Evolutionary conservation across 2,113 vertebrate genomes (phyloP).

Genomic region (Nesogale talazaci): DNA sequence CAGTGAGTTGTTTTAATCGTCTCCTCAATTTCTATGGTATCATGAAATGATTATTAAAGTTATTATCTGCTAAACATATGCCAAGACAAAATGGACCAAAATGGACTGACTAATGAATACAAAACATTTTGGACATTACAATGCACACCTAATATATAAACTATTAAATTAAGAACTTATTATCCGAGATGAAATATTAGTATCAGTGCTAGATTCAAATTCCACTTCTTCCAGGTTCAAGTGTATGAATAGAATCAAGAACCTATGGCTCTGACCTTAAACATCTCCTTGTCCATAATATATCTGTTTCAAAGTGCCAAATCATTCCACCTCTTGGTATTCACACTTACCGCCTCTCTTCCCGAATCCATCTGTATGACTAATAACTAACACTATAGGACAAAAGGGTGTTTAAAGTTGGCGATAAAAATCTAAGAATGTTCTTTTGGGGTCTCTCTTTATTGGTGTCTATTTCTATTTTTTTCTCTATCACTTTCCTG

Average conservation of each 20-base stretch:
- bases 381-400: not conserved
- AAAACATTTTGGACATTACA: not conserved
- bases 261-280: not conserved
- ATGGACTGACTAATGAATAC: not conserved
- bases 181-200: not conserved
- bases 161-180: not conserved
- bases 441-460: not conserved
- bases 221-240: not conserved
- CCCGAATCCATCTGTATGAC: not conserved
- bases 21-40: not conserved
- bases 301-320: not conserved
- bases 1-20: not conserved
- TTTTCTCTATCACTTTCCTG: not conserved
- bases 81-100: not conserved
- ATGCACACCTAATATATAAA: not conserved
- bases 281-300: not conserved
- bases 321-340: too few species aligned
- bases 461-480: not conserved
- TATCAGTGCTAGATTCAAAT: not conserved
- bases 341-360: not conserved
- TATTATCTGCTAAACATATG: not conserved
- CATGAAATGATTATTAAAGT: not conserved
- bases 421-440: too few species aligned
- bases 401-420: not conserved
- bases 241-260: not conserved